Percentiles rank a stretch among this genome's conserved stretches.
Evolutionary conservation across 2,888 invertebrate species (phyloP).

Genomic region (Gnatocerus cornutus): DNA sequence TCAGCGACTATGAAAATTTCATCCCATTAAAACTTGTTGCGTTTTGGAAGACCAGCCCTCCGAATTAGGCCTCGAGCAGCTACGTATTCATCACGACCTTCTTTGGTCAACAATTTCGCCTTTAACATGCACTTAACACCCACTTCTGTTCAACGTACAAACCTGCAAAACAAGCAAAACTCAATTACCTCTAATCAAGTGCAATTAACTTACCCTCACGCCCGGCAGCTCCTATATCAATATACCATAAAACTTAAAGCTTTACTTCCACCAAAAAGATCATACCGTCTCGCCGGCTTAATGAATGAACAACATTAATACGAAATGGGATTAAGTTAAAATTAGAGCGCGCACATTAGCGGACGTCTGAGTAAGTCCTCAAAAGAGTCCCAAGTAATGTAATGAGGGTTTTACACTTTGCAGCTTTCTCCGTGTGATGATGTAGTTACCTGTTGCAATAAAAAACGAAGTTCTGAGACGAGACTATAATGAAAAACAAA

Average conservation of each 20-base stretch:
- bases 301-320: constrained; percentile 38
- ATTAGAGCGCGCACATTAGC: constrained; percentile 16
- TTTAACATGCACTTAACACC: constrained; percentile 8
- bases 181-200: constrained; percentile 24
- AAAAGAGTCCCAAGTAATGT: constrained; percentile 21
- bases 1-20: too few species aligned
- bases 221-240: constrained; percentile 19
- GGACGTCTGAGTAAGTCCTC: constrained; percentile 21
- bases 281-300: constrained; percentile 17
- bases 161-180: constrained; percentile 30
- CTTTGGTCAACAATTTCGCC: neutral
- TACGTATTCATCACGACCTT: too few species aligned
- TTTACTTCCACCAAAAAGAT: constrained; percentile 19
- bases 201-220: constrained; percentile 8
- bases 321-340: constrained; percentile 21
- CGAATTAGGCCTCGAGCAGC: too few species aligned
- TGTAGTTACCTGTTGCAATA: constrained; percentile 31
- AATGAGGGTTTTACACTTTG: constrained; percentile 34
- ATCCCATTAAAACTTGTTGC: too few species aligned
- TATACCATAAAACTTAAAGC: constrained; percentile 5
- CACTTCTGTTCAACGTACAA: neutral
- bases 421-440: constrained; percentile 18
- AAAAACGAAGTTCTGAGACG: constrained; percentile 11
- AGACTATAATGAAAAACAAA: constrained; percentile 26
- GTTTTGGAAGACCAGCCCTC: too few species aligned